Base-by-base conservation (phyloP, 2,797 vertebrate genomes). In the Semaprochilodus insignis region DNA sequence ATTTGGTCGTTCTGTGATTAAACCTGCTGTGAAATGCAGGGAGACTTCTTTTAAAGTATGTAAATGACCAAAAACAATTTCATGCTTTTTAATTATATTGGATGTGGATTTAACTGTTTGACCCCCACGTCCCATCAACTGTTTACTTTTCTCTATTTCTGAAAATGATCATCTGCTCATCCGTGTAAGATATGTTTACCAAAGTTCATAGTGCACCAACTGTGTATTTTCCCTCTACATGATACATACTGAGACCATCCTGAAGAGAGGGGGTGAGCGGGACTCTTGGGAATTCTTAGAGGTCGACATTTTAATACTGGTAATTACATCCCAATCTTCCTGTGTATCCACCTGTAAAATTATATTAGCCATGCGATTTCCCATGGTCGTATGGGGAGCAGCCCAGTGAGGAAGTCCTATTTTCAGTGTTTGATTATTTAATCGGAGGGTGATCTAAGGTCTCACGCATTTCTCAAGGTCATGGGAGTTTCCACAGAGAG, bases 291-390 rank as follows among this genome's bases (percentile, higher is more conserved):
- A 85, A 84, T 85, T 25, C 72, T 27, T 60, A 34, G 83, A 80
- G 81, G 80, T 82, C 77, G 69, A 88, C 84, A 80, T 88, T 82
- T 88, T 89, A 80, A 88, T 88, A 86, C 83, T 87, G 83, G 83
- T 89, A 87, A 88, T 90, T 86, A 87, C 81, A 16, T 80, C 80
- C 66, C 82, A 87, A 90, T 87, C 82, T 74, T 80, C 71, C 80
- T 87, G 85, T 87, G 87, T 82, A 84, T 87, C 80, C 73, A 88
- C 86, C 85, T 88, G 75, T 77, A 86, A 88, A 90, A 91, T 87
- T 63, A 52, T 83, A 88, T 90, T 90, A 88, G 85, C 87, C 67
- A 84, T 73, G 87, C 83, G 51, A 81, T 87, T 85, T 88, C 87
- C 86, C 85, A 83, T 83, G 87, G 85, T 87, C 81, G 80, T 84